A percentile compares a stretch with the other conserved stretches of the same genome.
These are phyloP conservation scores for Sitta europaea DNA, from an alignment of 2,113 vertebrate species.

Conservation along the genomic window DNA sequence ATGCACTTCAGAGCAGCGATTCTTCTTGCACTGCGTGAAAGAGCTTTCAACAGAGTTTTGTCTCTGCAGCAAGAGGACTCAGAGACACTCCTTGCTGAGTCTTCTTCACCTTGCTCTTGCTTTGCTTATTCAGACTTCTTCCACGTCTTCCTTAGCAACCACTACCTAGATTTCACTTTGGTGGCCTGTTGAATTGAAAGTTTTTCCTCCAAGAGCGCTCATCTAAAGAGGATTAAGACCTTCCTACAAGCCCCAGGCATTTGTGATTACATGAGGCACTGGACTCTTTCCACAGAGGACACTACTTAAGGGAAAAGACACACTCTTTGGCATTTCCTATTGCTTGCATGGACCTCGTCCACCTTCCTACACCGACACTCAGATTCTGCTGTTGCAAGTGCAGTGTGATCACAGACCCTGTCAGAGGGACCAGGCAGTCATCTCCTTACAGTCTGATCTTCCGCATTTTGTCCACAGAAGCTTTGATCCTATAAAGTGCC, in stretches of 20 bases:
- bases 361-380: background rate
- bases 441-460: background rate
- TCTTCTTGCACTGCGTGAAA: conserved; percentile 38
- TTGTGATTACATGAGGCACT: background rate
- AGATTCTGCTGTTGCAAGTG: background rate
- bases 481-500: background rate
- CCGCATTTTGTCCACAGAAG: background rate
- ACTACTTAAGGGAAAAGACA: background rate
- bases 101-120: background rate
- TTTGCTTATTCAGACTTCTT: background rate
- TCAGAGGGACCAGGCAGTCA: background rate
- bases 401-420: background rate
- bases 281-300: background rate
- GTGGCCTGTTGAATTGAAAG: background rate
- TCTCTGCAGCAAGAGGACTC: conserved; percentile 45
- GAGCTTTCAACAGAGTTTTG: conserved; percentile 34
- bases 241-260: background rate
- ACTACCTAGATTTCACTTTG: background rate
- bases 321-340: background rate
- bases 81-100: background rate
- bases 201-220: background rate
- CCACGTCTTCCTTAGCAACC: background rate
- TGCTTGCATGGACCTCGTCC: background rate
- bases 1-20: conserved; percentile 63
- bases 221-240: background rate